These are phyloP conservation scores for Zosterops hypoxanthus DNA, from an alignment of 2,113 vertebrate species.

Conservation along the genomic window DNA sequence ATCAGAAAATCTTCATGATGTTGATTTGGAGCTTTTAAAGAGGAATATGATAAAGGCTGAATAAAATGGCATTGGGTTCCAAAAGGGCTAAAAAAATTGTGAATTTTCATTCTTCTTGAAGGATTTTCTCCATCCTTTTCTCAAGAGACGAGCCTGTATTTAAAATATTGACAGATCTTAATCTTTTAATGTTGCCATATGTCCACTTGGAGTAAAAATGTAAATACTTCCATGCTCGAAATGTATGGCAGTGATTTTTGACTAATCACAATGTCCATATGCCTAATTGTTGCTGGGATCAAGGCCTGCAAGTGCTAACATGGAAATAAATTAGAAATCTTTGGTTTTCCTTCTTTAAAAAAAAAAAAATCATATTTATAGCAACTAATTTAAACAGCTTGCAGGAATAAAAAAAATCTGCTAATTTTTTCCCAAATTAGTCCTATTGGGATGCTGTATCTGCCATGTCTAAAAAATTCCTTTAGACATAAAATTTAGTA, in stretches of 20 bases:
- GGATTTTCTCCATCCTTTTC: background rate
- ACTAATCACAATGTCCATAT: background rate
- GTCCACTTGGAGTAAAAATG: background rate
- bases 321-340: background rate
- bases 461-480: background rate
- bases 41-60: background rate
- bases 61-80: background rate
- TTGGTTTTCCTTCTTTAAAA: background rate
- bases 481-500: background rate
- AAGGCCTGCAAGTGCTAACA: background rate
- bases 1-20: background rate
- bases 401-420: background rate
- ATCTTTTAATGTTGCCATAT: conserved; percentile 21
- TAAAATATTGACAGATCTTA: conserved; percentile 17
- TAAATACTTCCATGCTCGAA: background rate
- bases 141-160: background rate
- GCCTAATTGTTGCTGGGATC: background rate
- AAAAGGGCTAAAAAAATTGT: background rate
- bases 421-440: background rate
- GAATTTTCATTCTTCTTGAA: background rate
- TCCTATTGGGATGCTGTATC: background rate
- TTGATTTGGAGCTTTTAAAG: background rate
- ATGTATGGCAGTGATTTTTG: background rate
- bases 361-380: background rate
- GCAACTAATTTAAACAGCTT: background rate